Base-by-base conservation (phyloP, 1,140 invertebrate genomes). In the Halesus radiatus region DNA sequence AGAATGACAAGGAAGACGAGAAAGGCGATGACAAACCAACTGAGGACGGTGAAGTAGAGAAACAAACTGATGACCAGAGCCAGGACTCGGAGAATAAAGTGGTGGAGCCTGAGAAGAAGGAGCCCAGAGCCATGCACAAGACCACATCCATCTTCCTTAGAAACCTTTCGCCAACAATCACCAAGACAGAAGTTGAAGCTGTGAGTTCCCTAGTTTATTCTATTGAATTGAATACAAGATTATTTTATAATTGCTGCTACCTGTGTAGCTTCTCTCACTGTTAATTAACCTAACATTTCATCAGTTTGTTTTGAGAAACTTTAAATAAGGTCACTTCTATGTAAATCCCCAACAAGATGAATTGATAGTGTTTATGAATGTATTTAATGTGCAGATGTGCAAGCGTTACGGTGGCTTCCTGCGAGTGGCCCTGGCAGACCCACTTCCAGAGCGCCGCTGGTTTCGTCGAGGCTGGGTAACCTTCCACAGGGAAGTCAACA, bases 381-480 rank as follows among this genome's bases (percentile, higher is more conserved):
- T 45, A 45, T 45, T 45, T 13, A 45, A 13, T 13, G 8, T 13
- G 26, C 85, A 97, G 94, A 95, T 99, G 90, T 99, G 98, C 87
- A 96, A 96, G 84, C 93, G 96, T 10, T 99, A 98, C 85, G 95
- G 95, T 79, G 99, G 99, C 2, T 99, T 98, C 86, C 88, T 99
- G n/a, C 92, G 99, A 62, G 96, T 99, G 7, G 97, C 98, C 0
- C 92, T 99, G 66, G 98, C 98, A 0, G 99, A 99, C 90, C 98
- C 99, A 1, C 93, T 98, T 84, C 95, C 97, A 0, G 98, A 99
- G 85, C 92, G 98, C 58, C 92, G 97, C 53, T 99, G 98, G 94
- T 96, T 97, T 87, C 92, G 98, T 26, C 92, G 98, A 66, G 99
- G 98, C 56, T 99, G 98, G 98, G 98, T 99, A 4, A 99, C 98